phyloP scores from a whole-genome alignment of 2,888 invertebrate genomes.

The Brachyptera putata region DNA sequence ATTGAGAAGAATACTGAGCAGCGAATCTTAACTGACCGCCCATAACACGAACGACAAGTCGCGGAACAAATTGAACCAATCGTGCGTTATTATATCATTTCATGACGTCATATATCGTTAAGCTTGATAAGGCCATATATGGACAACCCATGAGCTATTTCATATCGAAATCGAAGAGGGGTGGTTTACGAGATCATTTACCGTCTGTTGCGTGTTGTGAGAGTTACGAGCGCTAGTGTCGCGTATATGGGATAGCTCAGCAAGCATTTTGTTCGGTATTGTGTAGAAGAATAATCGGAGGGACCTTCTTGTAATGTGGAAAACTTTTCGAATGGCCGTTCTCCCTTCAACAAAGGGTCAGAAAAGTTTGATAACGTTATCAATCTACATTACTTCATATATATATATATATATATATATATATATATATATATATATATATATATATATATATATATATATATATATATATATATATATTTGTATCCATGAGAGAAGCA shows the following conservation, averaged over 20 bases:
- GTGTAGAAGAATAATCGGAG: too few relatives aligned
- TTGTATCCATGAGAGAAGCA: too few relatives aligned
- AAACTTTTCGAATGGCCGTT: background rate
- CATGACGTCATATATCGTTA: too few relatives aligned
- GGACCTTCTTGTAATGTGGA: background rate
- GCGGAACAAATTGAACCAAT: constrained; percentile 1
- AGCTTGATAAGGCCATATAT: background rate
- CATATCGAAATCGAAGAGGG: background rate
- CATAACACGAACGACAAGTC: too few relatives aligned
- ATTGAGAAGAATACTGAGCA: too few relatives aligned
- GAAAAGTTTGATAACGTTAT: background rate
- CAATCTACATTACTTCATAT: too few relatives aligned
- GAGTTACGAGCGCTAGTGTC: constrained; percentile 4
- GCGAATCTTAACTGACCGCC: too few relatives aligned
- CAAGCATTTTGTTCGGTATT: background rate
- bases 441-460: too few relatives aligned
- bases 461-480: too few relatives aligned
- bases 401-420: too few relatives aligned
- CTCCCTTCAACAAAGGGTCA: constrained; percentile 4
- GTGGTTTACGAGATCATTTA: background rate
- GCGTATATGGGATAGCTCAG: background rate
- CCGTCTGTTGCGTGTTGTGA: background rate
- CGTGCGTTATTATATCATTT: too few relatives aligned
- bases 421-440: too few relatives aligned
- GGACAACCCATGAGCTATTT: background rate